phyloP scores from a whole-genome alignment of 2,113 vertebrate species.

The Pomatorhinus ruficollis region DNA sequence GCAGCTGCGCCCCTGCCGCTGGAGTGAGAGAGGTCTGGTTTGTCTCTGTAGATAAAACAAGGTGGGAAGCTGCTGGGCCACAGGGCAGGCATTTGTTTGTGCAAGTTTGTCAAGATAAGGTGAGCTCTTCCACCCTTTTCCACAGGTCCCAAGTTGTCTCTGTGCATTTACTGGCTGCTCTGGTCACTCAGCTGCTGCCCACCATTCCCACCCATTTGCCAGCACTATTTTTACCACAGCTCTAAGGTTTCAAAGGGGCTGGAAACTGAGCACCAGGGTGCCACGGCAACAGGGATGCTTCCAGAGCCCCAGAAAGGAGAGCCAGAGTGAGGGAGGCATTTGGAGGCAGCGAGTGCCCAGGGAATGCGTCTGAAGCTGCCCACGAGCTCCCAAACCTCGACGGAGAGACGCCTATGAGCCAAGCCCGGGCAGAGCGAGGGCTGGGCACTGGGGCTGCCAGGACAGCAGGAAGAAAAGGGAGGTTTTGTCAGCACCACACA shows the following conservation, averaged over 20 bases:
- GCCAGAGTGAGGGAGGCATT: neutral
- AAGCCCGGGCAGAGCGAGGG: fast-evolving
- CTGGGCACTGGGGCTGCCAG: neutral
- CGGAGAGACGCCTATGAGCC: neutral
- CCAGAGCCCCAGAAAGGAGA: neutral
- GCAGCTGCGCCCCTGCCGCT: fast-evolving
- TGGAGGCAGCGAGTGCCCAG: fast-evolving
- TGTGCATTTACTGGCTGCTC: neutral
- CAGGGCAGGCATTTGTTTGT: neutral
- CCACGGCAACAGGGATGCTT: neutral
- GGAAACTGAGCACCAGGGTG: neutral
- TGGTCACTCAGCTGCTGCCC: neutral
- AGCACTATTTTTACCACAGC: neutral
- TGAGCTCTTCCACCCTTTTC: neutral
- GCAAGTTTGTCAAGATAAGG: neutral
- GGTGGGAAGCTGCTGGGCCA: neutral
- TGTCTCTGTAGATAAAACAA: neutral
- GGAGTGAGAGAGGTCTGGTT: neutral
- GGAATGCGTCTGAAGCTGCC: neutral
- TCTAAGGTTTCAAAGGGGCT: neutral
- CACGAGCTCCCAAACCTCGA: neutral
- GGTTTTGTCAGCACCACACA: neutral
- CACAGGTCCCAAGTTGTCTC: neutral
- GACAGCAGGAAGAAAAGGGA: neutral
- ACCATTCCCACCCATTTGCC: neutral